Evolutionary conservation across 2,113 vertebrate genomes (phyloP).

Genomic region (Panthera uncia): DNA sequence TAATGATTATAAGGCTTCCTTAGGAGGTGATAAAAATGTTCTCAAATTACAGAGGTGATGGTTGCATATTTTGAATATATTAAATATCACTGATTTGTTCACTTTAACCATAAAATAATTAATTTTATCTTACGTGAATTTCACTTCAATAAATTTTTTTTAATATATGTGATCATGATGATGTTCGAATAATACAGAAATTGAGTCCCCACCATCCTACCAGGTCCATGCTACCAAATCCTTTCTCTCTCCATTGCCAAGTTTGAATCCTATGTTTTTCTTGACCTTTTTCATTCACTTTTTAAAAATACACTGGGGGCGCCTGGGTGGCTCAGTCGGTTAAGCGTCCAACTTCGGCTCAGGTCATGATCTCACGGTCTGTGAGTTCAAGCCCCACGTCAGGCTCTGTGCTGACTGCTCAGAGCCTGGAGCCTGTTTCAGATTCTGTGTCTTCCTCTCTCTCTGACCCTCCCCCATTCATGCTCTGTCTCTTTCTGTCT

Average conservation of each 20-base stretch:
- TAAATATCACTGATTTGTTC: background rate
- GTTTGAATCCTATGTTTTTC: background rate
- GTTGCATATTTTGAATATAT: background rate
- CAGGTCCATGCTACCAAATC: background rate
- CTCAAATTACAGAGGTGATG: background rate
- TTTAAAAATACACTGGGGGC: background rate
- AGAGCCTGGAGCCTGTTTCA: too few relatives aligned
- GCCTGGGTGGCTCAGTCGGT: too few relatives aligned
- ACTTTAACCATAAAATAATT: background rate
- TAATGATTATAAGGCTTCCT: background rate
- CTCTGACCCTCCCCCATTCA: too few relatives aligned
- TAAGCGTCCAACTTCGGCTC: too few relatives aligned
- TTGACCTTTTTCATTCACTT: background rate
- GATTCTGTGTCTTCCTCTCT: too few relatives aligned
- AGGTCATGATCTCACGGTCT: too few relatives aligned
- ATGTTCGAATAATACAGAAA: background rate
- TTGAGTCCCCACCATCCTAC: background rate
- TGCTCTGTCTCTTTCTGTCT: too few relatives aligned
- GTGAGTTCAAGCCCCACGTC: too few relatives aligned
- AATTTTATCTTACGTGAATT: background rate
- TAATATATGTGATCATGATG: background rate
- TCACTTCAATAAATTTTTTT: background rate
- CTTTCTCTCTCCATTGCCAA: background rate
- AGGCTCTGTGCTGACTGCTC: too few relatives aligned
- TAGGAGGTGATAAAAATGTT: background rate